These are phyloP conservation scores for Discoglossus pictus DNA, from an alignment of 2,797 vertebrate species.

Conservation along the genomic window DNA sequence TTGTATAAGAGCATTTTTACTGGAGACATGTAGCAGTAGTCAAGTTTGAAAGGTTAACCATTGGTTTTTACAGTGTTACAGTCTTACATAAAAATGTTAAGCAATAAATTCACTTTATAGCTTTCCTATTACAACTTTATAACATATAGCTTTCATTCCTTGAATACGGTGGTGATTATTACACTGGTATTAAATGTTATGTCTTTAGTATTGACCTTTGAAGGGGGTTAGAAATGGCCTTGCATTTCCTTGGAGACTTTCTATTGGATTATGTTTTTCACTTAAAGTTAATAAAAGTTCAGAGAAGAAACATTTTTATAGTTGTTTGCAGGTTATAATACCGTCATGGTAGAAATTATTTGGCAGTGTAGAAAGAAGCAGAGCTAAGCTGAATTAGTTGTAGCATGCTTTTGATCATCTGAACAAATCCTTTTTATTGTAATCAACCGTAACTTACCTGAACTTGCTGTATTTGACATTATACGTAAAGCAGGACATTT, in stretches of 20 bases:
- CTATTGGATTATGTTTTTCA: constrained; percentile 26
- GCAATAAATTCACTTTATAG: constrained; percentile 15
- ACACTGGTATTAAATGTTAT: constrained; percentile 6
- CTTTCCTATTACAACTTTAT: constrained; percentile 31
- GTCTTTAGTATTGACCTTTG: constrained; percentile 37
- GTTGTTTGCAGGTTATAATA: constrained; percentile 13
- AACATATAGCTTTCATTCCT: constrained; percentile 25
- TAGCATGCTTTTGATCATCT: constrained; percentile 10
- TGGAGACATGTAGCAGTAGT: too few relatives aligned
- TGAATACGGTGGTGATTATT: constrained; percentile 11
- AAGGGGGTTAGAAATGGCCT: constrained; percentile 22
- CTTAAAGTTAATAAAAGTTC: constrained; percentile 41
- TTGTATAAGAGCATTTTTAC: too few relatives aligned
- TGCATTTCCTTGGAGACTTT: constrained; percentile 30
- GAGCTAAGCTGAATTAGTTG: background rate
- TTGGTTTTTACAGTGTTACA: background rate
- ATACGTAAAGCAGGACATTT: too few relatives aligned
- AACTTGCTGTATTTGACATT: constrained; percentile 18
- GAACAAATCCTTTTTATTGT: background rate
- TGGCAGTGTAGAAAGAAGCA: background rate
- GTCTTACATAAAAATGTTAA: constrained; percentile 5
- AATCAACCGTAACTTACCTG: constrained; percentile 6
- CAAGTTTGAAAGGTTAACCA: constrained; percentile 17
- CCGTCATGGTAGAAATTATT: constrained; percentile 22
- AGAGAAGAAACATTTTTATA: constrained; percentile 5